Percentiles rank a stretch among this genome's conserved stretches.
These are phyloP conservation scores for Heteromyza rotundicornis DNA, from an alignment of 2,888 invertebrate species.

Conservation along the genomic window DNA sequence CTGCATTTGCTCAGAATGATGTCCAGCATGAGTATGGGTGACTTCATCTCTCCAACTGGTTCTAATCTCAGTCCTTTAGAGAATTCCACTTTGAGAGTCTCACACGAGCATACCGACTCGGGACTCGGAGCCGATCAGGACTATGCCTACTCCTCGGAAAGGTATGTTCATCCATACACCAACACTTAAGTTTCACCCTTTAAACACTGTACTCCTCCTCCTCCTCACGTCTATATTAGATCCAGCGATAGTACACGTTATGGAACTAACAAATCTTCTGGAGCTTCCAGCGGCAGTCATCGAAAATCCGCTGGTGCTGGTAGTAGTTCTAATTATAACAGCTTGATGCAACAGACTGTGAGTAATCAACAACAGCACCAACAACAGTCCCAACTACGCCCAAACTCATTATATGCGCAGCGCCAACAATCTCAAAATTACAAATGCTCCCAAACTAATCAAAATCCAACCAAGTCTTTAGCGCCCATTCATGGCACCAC, in stretches of 20 bases:
- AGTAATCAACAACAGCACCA: constrained; percentile 60
- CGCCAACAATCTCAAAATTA: constrained; percentile 49
- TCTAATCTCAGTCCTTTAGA: constrained; percentile 62
- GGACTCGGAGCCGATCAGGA: constrained; percentile 79
- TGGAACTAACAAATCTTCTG: constrained; percentile 63
- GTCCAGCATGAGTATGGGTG: constrained; percentile 64
- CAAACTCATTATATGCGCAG: constrained; percentile 50
- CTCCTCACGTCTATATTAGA: constrained; percentile 51
- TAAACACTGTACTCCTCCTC: no score
- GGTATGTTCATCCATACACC: constrained; percentile 60
- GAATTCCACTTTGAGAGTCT: constrained; percentile 66
- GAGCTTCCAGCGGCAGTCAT: constrained; percentile 62
- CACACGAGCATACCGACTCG: constrained; percentile 79
- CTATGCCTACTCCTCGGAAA: constrained; percentile 74
- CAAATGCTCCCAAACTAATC: constrained; percentile 49
- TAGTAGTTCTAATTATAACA: constrained; percentile 49
- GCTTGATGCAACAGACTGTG: constrained; percentile 61
- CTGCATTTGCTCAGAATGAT: constrained; percentile 58
- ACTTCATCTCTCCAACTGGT: constrained; percentile 62
- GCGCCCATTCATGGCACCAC: constrained; percentile 55
- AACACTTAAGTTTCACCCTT: neutral
- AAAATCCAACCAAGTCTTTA: constrained; percentile 41
- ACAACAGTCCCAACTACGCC: constrained; percentile 45
- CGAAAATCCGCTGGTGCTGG: constrained; percentile 57
- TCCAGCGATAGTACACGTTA: constrained; percentile 70